These are phyloP conservation scores for Dasyprocta punctata DNA, from an alignment of 2,113 vertebrate genomes.

Conservation along the genomic window DNA sequence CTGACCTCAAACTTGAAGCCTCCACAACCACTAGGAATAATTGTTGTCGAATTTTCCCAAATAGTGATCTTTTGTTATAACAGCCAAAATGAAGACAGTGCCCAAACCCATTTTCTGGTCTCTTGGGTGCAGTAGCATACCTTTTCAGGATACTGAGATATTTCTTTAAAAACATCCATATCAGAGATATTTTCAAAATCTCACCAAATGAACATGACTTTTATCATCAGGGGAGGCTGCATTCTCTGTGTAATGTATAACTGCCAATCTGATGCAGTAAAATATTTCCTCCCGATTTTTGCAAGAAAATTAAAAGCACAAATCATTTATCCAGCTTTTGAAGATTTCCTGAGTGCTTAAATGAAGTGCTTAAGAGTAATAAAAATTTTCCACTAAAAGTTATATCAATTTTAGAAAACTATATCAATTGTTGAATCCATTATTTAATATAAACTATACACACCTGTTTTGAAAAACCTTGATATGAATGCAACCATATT, in stretches of 20 bases:
- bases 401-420: not conserved
- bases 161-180: not conserved
- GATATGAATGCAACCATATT: not conserved
- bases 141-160: not conserved
- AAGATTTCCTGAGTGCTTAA: not conserved
- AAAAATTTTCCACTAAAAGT: conserved; percentile 23
- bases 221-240: not conserved
- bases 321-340: not conserved
- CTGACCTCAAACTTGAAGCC: not conserved
- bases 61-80: not conserved
- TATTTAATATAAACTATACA: conserved; percentile 11
- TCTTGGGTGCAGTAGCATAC: not conserved
- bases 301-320: conserved; percentile 28
- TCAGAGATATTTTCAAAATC: conserved; percentile 29
- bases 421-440: not conserved
- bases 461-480: not conserved
- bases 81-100: not conserved
- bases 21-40: not conserved
- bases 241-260: conserved; percentile 19
- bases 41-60: not conserved
- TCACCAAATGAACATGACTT: not conserved
- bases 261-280: not conserved
- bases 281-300: conserved; percentile 16
- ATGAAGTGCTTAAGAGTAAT: conserved; percentile 21
- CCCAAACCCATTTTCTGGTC: not conserved